Conservation (phyloP, 2,113 vertebrate species). For the Corythoichthys haematopterus region DNA sequence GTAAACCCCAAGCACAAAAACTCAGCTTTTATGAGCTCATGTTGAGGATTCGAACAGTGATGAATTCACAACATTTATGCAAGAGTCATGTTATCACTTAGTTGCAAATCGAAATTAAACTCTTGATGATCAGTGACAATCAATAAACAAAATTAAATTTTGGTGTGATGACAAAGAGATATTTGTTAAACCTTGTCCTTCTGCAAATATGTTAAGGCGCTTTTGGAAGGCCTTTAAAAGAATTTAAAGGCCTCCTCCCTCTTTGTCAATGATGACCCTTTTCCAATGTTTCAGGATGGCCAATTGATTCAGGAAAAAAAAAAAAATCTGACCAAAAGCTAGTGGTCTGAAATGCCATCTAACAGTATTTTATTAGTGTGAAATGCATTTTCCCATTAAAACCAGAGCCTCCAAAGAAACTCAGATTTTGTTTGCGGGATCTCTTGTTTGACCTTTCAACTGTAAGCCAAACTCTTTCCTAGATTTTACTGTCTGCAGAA, state of each 20-base stretch:
- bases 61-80: constrained; percentile 7
- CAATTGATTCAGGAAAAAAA: neutral
- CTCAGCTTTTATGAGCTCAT: constrained; percentile 2
- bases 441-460: constrained; percentile 22
- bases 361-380: constrained; percentile 25
- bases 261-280: constrained; percentile 17
- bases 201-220: neutral
- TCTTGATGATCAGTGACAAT: constrained; percentile 4
- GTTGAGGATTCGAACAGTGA: constrained; percentile 28
- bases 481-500: constrained; percentile 30
- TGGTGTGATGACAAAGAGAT: neutral
- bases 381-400: constrained; percentile 22
- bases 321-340: constrained; percentile 17
- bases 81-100: constrained; percentile 10
- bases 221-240: constrained; percentile 11
- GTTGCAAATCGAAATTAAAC: constrained; percentile 15
- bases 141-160: constrained; percentile 5
- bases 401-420: constrained; percentile 1
- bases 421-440: constrained; percentile 21
- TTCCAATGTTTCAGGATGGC: constrained; percentile 9
- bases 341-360: constrained; percentile 19
- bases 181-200: constrained; percentile 9
- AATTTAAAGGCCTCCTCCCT: constrained; percentile 4
- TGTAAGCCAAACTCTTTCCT: constrained; percentile 20
- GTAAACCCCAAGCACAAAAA: constrained; percentile 32